These are phyloP conservation scores for Sebastes trivittatus DNA, from an alignment of 2,797 vertebrate species.

Conservation along the genomic window DNA sequence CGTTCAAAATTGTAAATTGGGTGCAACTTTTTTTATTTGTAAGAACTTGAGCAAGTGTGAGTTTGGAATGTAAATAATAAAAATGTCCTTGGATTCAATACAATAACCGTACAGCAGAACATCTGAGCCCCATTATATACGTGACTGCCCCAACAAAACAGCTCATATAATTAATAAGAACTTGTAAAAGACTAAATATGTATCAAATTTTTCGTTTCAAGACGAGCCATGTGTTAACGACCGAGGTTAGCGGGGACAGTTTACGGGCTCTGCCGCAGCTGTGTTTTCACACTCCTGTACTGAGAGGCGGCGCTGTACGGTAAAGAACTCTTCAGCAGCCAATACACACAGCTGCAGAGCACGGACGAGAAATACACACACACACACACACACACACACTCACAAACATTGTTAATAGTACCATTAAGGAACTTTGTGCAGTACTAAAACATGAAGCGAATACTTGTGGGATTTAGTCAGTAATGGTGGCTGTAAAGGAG, in stretches of 20 bases:
- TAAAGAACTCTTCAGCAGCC: not conserved
- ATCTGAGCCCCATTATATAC: slow-evolving; percentile 50
- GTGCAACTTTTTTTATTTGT: not conserved
- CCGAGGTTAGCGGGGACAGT: slow-evolving; percentile 22
- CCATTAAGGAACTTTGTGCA: slow-evolving; percentile 60
- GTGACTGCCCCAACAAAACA: slow-evolving; percentile 48
- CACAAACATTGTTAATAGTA: slow-evolving; percentile 58
- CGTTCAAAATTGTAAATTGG: not conserved
- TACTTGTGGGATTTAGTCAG: slow-evolving; percentile 68
- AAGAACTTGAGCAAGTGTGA: not conserved
- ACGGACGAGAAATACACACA: slow-evolving; percentile 2
- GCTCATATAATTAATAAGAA: slow-evolving; percentile 55
- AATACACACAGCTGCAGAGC: slow-evolving; percentile 19
- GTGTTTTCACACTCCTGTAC: slow-evolving; percentile 44
- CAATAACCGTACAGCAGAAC: slow-evolving; percentile 10
- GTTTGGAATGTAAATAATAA: slow-evolving; percentile 4
- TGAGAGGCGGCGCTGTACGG: slow-evolving; percentile 4
- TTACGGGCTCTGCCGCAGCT: slow-evolving; percentile 42
- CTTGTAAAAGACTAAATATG: slow-evolving; percentile 54
- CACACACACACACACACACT: slow-evolving; percentile 9
- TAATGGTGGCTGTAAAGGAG: slow-evolving; percentile 67
- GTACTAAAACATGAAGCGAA: slow-evolving; percentile 67
- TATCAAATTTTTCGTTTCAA: slow-evolving; percentile 48
- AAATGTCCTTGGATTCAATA: slow-evolving; percentile 28
- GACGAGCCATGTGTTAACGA: slow-evolving; percentile 52